Percentiles rank a stretch among this genome's conserved stretches.
Evolutionary conservation across 2,888 invertebrate genomes (phyloP).

Genomic region (Harpalus rufipes): DNA sequence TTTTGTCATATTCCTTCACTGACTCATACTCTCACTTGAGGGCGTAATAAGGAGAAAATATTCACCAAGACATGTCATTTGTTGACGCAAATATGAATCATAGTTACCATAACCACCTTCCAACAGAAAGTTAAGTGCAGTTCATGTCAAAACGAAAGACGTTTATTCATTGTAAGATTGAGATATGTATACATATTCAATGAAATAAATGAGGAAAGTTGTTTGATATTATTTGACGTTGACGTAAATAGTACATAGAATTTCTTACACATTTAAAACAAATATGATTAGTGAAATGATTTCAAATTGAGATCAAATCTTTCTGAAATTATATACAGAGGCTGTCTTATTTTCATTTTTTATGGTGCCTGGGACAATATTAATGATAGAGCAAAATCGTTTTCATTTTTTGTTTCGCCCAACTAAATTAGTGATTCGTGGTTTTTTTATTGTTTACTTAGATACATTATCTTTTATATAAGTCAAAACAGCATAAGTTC

Average conservation of each 20-base stretch:
- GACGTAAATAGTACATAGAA: neutral
- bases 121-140: neutral
- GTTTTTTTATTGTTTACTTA: no score
- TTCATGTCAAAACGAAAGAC: neutral
- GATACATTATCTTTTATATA: no score
- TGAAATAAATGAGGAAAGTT: neutral
- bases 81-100: neutral
- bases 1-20: conserved; percentile 7
- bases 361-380: no score
- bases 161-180: neutral
- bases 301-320: no score
- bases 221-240: conserved; percentile 7
- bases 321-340: no score
- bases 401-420: no score
- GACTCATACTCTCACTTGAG: conserved; percentile 51
- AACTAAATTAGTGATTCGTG: no score
- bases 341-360: no score
- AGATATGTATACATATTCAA: neutral
- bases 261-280: neutral
- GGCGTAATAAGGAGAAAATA: conserved; percentile 63
- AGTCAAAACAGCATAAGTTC: no score
- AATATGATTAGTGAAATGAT: no score
- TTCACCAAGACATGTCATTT: conserved; percentile 33
- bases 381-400: no score
- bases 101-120: neutral